A percentile compares a stretch with the other conserved stretches of the same genome.
These are phyloP conservation scores for Hirtodrosophila cameraria DNA, from an alignment of 2,888 invertebrate species.

Conservation along the genomic window DNA sequence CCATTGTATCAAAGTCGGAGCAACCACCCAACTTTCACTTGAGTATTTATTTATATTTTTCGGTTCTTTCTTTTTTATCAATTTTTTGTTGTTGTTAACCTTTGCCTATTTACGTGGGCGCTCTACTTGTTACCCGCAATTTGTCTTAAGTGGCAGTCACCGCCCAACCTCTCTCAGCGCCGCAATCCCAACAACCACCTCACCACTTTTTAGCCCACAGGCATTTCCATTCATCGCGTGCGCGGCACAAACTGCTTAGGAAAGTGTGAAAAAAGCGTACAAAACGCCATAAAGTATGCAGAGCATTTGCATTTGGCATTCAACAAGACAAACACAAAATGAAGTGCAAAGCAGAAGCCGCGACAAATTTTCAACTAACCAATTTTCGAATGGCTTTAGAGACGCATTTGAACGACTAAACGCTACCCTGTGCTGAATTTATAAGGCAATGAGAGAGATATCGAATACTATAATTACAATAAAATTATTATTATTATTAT, in stretches of 20 bases:
- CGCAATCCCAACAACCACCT: constrained; percentile 10
- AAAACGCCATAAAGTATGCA: constrained; percentile 81
- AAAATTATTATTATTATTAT: too few relatives aligned
- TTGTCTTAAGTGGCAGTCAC: constrained; percentile 81
- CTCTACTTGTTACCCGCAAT: constrained; percentile 81
- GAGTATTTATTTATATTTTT: constrained; percentile 56
- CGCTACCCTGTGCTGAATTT: constrained; percentile 11
- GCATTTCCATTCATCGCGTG: constrained; percentile 60
- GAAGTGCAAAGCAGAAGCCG: constrained; percentile 72
- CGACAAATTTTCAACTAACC: constrained; percentile 71
- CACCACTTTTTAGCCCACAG: constrained; percentile 26
- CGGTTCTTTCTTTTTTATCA: constrained; percentile 29
- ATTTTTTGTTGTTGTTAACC: constrained; percentile 15
- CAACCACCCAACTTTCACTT: constrained; percentile 39
- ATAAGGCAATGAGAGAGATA: not conserved
- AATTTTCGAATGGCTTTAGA: constrained; percentile 8
- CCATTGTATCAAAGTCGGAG: constrained; percentile 45
- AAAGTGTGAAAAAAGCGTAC: constrained; percentile 74
- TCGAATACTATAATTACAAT: too few relatives aligned
- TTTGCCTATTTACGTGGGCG: constrained; percentile 64
- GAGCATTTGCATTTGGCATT: constrained; percentile 83
- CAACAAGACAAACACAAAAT: constrained; percentile 79
- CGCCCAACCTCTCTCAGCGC: constrained; percentile 45
- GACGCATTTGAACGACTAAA: not conserved
- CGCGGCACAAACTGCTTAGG: constrained; percentile 47